Conservation (phyloP, 2,888 invertebrate species). For the Acleris cristana region DNA sequence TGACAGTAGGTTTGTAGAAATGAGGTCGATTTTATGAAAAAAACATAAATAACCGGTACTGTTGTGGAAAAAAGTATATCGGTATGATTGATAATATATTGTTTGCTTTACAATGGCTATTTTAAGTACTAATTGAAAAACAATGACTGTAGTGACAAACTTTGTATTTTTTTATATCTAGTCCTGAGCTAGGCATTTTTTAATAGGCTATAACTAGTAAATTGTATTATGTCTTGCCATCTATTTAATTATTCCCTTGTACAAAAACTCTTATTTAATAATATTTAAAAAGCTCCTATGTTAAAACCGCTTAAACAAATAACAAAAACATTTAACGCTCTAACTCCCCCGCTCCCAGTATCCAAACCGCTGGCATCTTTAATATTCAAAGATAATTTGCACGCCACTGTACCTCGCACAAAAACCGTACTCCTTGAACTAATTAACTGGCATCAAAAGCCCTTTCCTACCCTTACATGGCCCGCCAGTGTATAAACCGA, state of each 20-base stretch:
- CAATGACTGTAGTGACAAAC: too few species aligned
- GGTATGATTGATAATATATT: neutral
- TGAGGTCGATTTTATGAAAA: neutral
- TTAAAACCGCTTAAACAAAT: conserved; percentile 12
- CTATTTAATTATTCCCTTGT: too few species aligned
- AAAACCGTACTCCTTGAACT: conserved; percentile 33
- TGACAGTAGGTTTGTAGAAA: neutral
- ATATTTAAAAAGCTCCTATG: neutral
- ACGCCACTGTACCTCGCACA: conserved; percentile 30
- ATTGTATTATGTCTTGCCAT: too few species aligned
- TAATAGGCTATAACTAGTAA: too few species aligned
- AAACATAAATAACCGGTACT: neutral
- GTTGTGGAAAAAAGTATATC: neutral
- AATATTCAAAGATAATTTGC: conserved; percentile 35
- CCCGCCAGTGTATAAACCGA: conserved; percentile 19
- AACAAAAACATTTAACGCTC: conserved; percentile 14
- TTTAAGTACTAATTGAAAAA: too few species aligned
- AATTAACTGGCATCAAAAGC: conserved; percentile 36
- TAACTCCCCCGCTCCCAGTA: conserved; percentile 3
- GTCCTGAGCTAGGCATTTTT: too few species aligned
- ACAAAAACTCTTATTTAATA: too few species aligned
- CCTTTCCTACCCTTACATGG: conserved; percentile 30
- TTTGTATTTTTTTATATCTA: too few species aligned
- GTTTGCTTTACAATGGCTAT: neutral
- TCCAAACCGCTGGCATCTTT: conserved; percentile 23